Evolutionary conservation across 1,140 invertebrate species (phyloP).

Genomic region (Drosophila malerkotliana): DNA sequence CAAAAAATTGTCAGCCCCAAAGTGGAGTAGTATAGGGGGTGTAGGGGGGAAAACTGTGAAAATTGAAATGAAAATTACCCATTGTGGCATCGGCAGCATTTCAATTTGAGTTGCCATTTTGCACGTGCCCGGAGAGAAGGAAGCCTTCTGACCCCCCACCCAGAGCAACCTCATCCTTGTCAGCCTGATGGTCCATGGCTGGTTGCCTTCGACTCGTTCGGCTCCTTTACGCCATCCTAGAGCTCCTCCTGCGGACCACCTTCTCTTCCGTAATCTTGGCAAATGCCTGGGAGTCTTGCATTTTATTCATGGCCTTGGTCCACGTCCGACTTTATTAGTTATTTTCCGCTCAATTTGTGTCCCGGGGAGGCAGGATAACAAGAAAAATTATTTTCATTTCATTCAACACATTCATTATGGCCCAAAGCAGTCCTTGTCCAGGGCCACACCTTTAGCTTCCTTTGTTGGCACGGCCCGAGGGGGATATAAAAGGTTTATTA

Average conservation of each 20-base stretch:
- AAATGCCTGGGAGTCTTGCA: constrained; percentile 47
- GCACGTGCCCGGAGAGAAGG: constrained; percentile 65
- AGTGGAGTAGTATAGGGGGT: neutral
- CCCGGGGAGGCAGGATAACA: constrained; percentile 76
- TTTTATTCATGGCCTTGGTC: constrained; percentile 70
- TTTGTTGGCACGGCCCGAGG: neutral
- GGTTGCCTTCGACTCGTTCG: constrained; percentile 26
- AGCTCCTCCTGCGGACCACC: neutral
- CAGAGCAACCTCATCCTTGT: neutral
- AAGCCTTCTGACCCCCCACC: constrained; percentile 2
- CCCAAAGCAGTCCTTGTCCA: constrained; percentile 12
- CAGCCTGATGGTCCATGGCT: constrained; percentile 43
- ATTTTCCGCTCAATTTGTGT: constrained; percentile 83
- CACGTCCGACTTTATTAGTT: constrained; percentile 82
- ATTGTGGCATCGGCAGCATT: constrained; percentile 77
- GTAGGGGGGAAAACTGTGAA: constrained; percentile 66
- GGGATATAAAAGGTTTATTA: constrained; percentile 7
- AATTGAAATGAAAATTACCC: constrained; percentile 84
- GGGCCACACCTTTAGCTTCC: constrained; percentile 14
- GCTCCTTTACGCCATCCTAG: constrained; percentile 1
- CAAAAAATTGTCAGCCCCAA: constrained; percentile 59
- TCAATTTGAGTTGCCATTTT: constrained; percentile 75
- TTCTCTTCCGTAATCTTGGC: constrained; percentile 41
- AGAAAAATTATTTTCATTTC: constrained; percentile 83
- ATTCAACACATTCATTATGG: constrained; percentile 78